A percentile compares a stretch with the other conserved stretches of the same genome.
Evolutionary conservation across 2,888 invertebrate genomes (phyloP).

Genomic region (Amblyteles armatorius): DNA sequence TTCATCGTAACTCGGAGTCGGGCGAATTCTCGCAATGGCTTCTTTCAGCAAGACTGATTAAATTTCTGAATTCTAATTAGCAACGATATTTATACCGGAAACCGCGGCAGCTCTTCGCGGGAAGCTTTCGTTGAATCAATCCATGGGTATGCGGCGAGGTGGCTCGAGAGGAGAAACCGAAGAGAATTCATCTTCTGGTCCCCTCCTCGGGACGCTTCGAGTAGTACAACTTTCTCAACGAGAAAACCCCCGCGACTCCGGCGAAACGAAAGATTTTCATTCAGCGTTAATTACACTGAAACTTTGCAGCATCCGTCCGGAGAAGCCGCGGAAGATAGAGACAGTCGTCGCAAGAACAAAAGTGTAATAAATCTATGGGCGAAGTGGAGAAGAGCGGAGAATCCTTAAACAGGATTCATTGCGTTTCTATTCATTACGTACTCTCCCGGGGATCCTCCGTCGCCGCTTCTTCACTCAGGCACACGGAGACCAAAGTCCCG

Average conservation of each 20-base stretch:
- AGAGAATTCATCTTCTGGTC: not conserved
- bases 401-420: conserved; percentile 73
- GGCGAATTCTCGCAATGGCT: not conserved
- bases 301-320: conserved; percentile 57
- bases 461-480: conserved; percentile 22
- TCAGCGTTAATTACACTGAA: conserved; percentile 65
- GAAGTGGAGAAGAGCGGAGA: conserved; percentile 53
- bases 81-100: conserved; percentile 12
- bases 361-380: conserved; percentile 63
- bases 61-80: conserved; percentile 27
- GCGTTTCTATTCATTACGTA: conserved; percentile 54
- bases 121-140: conserved; percentile 27
- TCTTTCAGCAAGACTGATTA: not conserved
- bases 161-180: not conserved
- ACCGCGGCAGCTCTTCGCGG: not conserved
- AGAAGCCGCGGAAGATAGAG: conserved; percentile 9
- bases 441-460: conserved; percentile 17
- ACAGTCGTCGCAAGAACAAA: conserved; percentile 51
- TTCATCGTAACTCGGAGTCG: not conserved
- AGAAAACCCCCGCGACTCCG: conserved; percentile 26
- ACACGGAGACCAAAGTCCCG: not conserved
- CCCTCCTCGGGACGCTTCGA: conserved; percentile 8
- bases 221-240: conserved; percentile 50
- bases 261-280: conserved; percentile 54
- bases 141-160: conserved; percentile 2